Conservation (phyloP, 2,888 invertebrate genomes). For the Phyllotreta striolata region DNA sequence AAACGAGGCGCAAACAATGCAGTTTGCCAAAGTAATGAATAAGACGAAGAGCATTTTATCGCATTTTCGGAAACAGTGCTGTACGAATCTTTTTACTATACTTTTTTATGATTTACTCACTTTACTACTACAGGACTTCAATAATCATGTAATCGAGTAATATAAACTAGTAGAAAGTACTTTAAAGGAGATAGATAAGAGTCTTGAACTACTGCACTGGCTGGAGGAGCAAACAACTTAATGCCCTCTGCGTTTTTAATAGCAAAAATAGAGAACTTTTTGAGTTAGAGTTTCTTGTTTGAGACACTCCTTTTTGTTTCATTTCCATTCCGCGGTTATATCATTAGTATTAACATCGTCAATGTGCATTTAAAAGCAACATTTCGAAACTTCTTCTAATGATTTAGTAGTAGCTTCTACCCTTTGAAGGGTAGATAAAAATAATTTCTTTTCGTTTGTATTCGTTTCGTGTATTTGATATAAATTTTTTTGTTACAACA, state of each 20-base stretch:
- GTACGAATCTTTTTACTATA: not conserved
- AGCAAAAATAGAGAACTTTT: conserved; percentile 5
- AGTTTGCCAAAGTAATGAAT: conserved; percentile 18
- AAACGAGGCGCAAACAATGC: conserved; percentile 19
- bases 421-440: too few relatives aligned
- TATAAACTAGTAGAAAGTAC: too few relatives aligned
- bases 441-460: too few relatives aligned
- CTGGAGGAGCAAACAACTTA: not conserved
- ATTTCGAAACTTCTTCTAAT: not conserved
- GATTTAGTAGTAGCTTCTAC: too few relatives aligned
- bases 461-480: too few relatives aligned
- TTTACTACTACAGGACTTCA: too few relatives aligned
- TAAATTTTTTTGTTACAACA: too few relatives aligned
- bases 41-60: conserved; percentile 13
- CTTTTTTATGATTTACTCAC: too few relatives aligned
- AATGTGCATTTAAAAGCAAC: not conserved
- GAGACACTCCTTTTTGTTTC: not conserved
- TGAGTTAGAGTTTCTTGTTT: conserved; percentile 2
- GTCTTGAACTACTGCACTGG: not conserved
- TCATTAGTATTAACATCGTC: not conserved
- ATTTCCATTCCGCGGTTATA: not conserved
- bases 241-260: conserved; percentile 5
- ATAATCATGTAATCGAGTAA: too few relatives aligned
- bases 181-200: too few relatives aligned
- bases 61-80: not conserved